phyloP scores from a whole-genome alignment of 2,888 invertebrate species.

The Eupithecia pulchellata region DNA sequence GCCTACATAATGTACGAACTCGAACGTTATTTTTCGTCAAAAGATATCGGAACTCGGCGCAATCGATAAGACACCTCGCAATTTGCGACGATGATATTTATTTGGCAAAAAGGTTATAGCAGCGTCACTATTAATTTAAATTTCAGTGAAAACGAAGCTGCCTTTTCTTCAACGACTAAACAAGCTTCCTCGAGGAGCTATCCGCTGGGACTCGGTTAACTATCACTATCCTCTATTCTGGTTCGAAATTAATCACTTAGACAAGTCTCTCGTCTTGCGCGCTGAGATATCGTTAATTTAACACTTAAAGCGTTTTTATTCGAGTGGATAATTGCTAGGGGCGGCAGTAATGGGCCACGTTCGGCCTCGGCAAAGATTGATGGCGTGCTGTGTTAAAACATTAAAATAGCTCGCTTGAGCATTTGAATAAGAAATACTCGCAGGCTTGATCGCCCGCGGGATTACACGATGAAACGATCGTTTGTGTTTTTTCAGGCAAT shows the following conservation, averaged over 20 bases:
- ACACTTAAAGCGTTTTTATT: constrained; percentile 84
- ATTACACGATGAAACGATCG: constrained; percentile 71
- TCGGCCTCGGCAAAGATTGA: constrained; percentile 79
- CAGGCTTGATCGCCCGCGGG: constrained; percentile 67
- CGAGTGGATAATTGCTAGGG: constrained; percentile 82
- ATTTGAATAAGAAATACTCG: constrained; percentile 79
- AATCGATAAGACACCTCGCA: constrained; percentile 33
- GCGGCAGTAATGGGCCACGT: constrained; percentile 77
- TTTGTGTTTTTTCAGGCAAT: constrained; percentile 61
- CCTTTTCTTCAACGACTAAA: constrained; percentile 52
- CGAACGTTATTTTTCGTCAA: constrained; percentile 34
- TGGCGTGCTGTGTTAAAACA: constrained; percentile 77
- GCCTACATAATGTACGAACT: constrained; percentile 39
- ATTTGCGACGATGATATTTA: constrained; percentile 22
- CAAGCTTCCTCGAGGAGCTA: constrained; percentile 52
- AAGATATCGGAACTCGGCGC: constrained; percentile 27
- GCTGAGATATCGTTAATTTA: constrained; percentile 83
- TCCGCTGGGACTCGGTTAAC: constrained; percentile 56
- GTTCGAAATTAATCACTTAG: constrained; percentile 77
- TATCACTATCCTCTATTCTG: constrained; percentile 56
- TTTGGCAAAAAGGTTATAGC: constrained; percentile 27
- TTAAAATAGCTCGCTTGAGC: constrained; percentile 77
- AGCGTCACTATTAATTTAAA: constrained; percentile 31
- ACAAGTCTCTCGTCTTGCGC: constrained; percentile 67
- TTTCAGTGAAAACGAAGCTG: constrained; percentile 32